These are phyloP conservation scores for Aphelinus certus DNA, from an alignment of 1,140 invertebrate genomes.

Conservation along the genomic window DNA sequence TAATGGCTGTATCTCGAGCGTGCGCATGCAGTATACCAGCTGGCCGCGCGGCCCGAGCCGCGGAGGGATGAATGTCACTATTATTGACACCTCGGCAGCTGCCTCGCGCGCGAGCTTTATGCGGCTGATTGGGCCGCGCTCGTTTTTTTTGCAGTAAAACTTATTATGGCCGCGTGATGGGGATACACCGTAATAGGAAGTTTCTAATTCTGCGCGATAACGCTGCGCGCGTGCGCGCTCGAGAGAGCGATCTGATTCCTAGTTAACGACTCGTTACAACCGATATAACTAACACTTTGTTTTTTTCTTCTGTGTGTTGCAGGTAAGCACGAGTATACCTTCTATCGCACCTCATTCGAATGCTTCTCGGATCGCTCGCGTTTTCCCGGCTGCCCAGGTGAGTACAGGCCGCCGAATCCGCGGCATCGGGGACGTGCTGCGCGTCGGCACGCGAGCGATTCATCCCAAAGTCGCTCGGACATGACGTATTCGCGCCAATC, in stretches of 20 bases:
- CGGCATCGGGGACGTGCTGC: background rate
- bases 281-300: background rate
- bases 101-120: background rate
- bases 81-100: too few relatives aligned
- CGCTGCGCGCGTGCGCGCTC: background rate
- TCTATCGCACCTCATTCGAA: background rate
- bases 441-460: background rate
- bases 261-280: background rate
- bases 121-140: too few relatives aligned
- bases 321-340: conserved; percentile 34
- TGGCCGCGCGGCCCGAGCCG: too few relatives aligned
- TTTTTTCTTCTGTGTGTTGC: conserved; percentile 14
- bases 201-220: background rate
- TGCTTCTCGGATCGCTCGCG: conserved; percentile 2
- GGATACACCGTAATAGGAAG: too few relatives aligned
- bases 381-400: conserved; percentile 12
- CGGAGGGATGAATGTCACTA: too few relatives aligned
- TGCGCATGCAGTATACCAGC: too few relatives aligned
- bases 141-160: too few relatives aligned
- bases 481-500: too few relatives aligned
- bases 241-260: background rate
- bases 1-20: too few relatives aligned
- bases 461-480: background rate
- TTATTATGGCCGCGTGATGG: too few relatives aligned
- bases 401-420: background rate